Conservation (phyloP, 2,888 invertebrate genomes). For the Mesopsocus fuscifrons region DNA sequence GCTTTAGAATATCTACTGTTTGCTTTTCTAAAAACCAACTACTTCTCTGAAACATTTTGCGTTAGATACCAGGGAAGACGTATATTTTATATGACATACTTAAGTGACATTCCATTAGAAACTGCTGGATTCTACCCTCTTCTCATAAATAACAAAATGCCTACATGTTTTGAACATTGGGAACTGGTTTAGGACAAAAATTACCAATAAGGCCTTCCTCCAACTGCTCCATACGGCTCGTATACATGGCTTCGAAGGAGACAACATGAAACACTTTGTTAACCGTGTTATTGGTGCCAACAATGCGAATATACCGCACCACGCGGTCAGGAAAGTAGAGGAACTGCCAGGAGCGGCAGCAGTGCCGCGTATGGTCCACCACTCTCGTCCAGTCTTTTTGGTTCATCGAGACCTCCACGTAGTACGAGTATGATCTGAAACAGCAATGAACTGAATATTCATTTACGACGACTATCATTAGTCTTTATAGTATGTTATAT, state of each 20-base stretch:
- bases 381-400: conserved; percentile 88
- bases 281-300: conserved; percentile 88
- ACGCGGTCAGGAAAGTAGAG: conserved; percentile 81
- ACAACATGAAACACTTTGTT: conserved; percentile 93
- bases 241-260: conserved; percentile 76
- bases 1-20: background rate
- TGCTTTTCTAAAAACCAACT: background rate
- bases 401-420: conserved; percentile 86
- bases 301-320: conserved; percentile 60
- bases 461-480: no score
- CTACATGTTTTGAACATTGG: no score
- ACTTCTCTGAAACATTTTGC: no score
- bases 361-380: conserved; percentile 78
- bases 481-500: no score
- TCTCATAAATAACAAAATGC: no score
- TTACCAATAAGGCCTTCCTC: conserved; percentile 43
- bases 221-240: conserved; percentile 52
- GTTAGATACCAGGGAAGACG: no score
- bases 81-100: no score
- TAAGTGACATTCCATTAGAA: no score
- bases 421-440: conserved; percentile 67
- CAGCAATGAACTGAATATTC: no score
- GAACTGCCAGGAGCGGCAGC: conserved; percentile 93
- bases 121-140: no score
- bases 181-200: no score